Base-by-base conservation (phyloP, 2,888 invertebrate genomes). In the Phyllotreta cruciferae region DNA sequence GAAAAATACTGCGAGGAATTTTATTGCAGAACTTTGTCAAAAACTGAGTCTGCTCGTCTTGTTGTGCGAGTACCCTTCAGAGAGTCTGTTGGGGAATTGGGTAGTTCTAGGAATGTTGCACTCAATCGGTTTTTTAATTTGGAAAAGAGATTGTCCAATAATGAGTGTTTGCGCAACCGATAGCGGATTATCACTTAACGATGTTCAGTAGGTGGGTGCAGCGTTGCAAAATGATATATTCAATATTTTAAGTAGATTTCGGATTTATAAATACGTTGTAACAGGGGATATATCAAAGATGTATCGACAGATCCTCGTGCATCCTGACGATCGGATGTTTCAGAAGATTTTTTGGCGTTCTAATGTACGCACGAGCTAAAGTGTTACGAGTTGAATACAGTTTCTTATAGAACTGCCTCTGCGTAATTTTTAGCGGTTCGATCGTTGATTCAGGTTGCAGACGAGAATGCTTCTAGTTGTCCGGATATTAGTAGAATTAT, bases 401-500 rank as follows among this genome's bases (percentile, higher is more conserved):
- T 67, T 6, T 55, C 60, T 8, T 68, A 63, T 54, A 65, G 68
- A 1, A 61, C 56, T 34, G 60, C 60, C 2, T 42, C 64, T 9
- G 49, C 68, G 6, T 60, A 62, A 11, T 77, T 61, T 65, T 50
- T 74, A n/a, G 73, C 75, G 3, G 67, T 69, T 0, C 38, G 73
- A 39, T 70, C 66, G 13, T 52, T 77, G 8, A 37, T 69, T 38
- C 69, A 74, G 55, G 50, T 77, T 35, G 73, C 73, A 1, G 5
- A 60, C 2, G 72, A 75, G 14, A 56, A 52, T 10, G 56, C 56
- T 44, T 64, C 70, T 6, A 53, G 14, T n/a, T 54, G 36, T 36
- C 64, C 67, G 3, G 6, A 45, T 6, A 69, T 68, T 5, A 56
- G 70, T 5, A 10, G 66, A 45, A 63, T 66, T 24, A 61, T 73